These are phyloP conservation scores for Pungitius pungitius DNA, from an alignment of 2,113 vertebrate species.

Conservation along the genomic window DNA sequence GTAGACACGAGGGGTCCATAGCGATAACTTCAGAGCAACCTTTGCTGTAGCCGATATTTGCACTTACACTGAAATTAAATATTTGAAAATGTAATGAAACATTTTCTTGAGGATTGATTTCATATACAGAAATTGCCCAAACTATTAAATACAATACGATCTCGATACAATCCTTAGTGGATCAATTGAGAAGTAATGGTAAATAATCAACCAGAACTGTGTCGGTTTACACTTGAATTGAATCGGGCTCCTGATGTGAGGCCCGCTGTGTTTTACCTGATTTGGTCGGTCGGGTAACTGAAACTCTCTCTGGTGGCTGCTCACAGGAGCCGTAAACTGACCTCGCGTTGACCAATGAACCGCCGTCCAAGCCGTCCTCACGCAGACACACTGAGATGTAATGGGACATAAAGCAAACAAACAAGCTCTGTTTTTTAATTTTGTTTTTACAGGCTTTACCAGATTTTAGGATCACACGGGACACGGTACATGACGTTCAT, in stretches of 20 bases:
- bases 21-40: neutral
- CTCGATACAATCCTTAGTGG: neutral
- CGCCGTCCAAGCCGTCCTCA: slow-evolving; percentile 30
- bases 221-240: slow-evolving; percentile 53
- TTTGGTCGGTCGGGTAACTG: slow-evolving; percentile 44
- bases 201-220: slow-evolving; percentile 23
- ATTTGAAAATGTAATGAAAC: neutral
- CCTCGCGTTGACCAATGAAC: slow-evolving; percentile 41
- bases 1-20: neutral
- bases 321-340: slow-evolving; percentile 29
- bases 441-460: neutral
- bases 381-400: slow-evolving; percentile 27
- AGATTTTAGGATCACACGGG: neutral
- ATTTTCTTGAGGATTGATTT: neutral
- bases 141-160: neutral
- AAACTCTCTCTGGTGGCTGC: slow-evolving; percentile 19
- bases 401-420: slow-evolving; percentile 38
- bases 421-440: no score
- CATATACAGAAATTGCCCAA: neutral
- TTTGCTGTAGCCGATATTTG: neutral
- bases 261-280: slow-evolving; percentile 34
- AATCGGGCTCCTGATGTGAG: slow-evolving; percentile 8
- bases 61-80: neutral
- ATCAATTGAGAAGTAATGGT: slow-evolving; percentile 2
- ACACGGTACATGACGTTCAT: neutral